These are phyloP conservation scores for Yoshiicerus persimilis DNA, from an alignment of 1,140 invertebrate genomes.

Conservation along the genomic window DNA sequence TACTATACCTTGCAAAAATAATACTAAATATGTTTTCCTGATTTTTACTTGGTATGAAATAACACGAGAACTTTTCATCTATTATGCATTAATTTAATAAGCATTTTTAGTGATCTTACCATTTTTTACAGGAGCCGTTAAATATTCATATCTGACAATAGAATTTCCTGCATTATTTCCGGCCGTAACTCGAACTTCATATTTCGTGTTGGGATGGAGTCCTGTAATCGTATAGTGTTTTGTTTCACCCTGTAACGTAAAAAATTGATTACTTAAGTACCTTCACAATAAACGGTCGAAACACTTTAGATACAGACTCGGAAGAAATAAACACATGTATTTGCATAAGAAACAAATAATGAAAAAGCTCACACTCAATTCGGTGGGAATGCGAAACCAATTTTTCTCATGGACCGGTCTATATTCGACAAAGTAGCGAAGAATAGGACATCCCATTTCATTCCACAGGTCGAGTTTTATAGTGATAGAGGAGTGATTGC, in stretches of 20 bases:
- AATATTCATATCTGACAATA: constrained; percentile 82
- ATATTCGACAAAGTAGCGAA: constrained; percentile 84
- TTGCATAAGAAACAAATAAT: background rate
- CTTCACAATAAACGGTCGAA: background rate
- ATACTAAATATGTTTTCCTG: no score
- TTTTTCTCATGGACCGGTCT: constrained; percentile 40
- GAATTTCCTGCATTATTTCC: constrained; percentile 90
- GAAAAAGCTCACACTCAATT: background rate
- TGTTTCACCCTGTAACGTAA: constrained; percentile 30
- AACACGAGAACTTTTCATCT: no score
- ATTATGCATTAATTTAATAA: background rate
- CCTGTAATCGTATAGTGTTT: constrained; percentile 76
- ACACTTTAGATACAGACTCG: background rate
- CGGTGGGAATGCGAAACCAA: background rate
- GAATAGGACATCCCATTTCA: constrained; percentile 84
- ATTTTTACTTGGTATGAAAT: no score
- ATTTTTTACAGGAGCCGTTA: constrained; percentile 57
- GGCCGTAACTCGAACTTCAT: constrained; percentile 82
- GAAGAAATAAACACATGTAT: background rate
- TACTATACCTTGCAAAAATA: no score
- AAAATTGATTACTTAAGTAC: no score
- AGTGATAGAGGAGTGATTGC: constrained; percentile 85
- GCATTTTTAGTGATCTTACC: background rate
- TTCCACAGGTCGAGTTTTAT: constrained; percentile 85
- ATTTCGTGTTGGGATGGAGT: constrained; percentile 79